Percentiles rank a stretch among this genome's conserved stretches.
phyloP scores from a whole-genome alignment of 2,113 vertebrate species.

The Spea multiplicata region DNA sequence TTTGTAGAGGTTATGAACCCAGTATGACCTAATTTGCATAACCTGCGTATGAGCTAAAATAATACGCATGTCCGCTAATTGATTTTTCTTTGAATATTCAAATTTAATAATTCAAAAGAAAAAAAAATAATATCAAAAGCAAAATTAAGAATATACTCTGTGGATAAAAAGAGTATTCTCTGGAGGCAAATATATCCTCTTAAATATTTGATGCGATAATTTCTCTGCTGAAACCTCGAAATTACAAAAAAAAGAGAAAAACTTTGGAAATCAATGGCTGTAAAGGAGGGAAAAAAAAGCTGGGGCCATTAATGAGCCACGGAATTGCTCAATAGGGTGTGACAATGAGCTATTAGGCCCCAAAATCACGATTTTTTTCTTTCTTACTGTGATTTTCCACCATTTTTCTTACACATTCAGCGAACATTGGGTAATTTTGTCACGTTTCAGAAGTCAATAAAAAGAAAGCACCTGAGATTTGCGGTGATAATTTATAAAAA shows the following conservation, averaged over 20 bases:
- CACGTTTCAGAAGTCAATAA: slow-evolving; percentile 52
- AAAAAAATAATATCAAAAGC: no score
- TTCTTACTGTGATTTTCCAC: slow-evolving; percentile 28
- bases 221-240: background rate
- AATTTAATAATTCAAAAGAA: background rate
- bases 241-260: background rate
- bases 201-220: background rate
- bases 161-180: no score
- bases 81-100: background rate
- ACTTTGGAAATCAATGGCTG: slow-evolving; percentile 51
- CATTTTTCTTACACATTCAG: background rate
- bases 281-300: slow-evolving; percentile 54
- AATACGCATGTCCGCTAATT: background rate
- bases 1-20: background rate
- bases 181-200: background rate
- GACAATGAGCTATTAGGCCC: slow-evolving; percentile 54
- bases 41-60: background rate
- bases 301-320: slow-evolving; percentile 56
- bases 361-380: background rate
- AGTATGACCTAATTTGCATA: background rate
- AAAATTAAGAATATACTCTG: no score
- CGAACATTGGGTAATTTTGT: slow-evolving; percentile 35
- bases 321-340: slow-evolving; percentile 51
- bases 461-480: slow-evolving; percentile 50
- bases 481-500: slow-evolving; percentile 26